Evolutionary conservation across 2,888 invertebrate genomes (phyloP), one percentile per base, ranked within the genome.

Genomic region (Drosophila niveifrons): DNA sequence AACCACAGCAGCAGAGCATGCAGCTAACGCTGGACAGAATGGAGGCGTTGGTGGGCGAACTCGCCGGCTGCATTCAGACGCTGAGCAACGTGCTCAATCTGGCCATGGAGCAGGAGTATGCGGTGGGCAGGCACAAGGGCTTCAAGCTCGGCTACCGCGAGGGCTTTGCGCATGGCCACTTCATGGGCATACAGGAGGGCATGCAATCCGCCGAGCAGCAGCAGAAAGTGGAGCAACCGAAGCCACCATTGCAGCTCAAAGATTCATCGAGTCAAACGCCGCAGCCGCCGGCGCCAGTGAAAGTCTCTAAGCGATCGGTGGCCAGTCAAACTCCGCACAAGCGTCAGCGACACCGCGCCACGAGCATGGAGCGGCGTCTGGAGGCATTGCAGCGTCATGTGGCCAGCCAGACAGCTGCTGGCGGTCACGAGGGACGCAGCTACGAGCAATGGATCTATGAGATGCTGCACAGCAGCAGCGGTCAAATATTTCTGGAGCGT

Each of bases 371-470:
- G 6, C 7, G 11, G n/a, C 34, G 13, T 4, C 2, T 31, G 7
- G 17, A 31, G n/a, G 23, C 11, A 0, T 7, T 9, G 4, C 46
- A n/a, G 0, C 36, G 6, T 1, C 8, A 57, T 44, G 57, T n/a
- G 2, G 48, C 44, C 6, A 66, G 18, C 3, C 70, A 73, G 43
- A 70, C 66, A 0, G 17, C 47, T 11, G 18, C 51, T 11, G 18
- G 43, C 3, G 15, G 10, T 3, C 13, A 17, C 13, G 61, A 52
- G 34, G 2, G 10, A 0, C 75, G 89, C 44, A 77, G 80, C 2
- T 92, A 92, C 59, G 80, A 79, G 1, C 90, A 91, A 36, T 92
- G 92, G 92, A 87, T 92, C 39, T 66, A 82, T 18, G 92, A 92
- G 57, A 88, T 92, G 89, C 86, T 91, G 6, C 81, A 83, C 47